Percentiles rank a stretch among this genome's conserved stretches.
These are phyloP conservation scores for Drosophila mayri DNA, from an alignment of 1,140 invertebrate species.

Conservation along the genomic window DNA sequence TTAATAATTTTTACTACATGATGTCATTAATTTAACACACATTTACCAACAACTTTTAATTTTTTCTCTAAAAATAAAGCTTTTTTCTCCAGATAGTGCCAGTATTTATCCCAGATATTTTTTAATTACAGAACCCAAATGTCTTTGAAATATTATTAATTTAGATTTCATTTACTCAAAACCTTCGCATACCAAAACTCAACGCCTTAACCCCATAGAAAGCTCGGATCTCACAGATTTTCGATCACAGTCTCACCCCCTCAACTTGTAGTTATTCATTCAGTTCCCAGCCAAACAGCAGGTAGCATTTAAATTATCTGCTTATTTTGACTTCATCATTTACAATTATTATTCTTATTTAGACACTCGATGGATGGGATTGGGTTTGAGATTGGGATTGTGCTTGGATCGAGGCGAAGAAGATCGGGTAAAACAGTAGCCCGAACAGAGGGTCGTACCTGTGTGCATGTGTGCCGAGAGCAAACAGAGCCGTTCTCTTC, in stretches of 20 bases:
- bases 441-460: slow-evolving; percentile 32
- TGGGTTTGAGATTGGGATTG: slow-evolving; percentile 10
- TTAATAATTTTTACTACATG: too few species aligned
- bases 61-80: too few species aligned
- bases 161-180: not conserved
- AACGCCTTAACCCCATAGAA: not conserved
- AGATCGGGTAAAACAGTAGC: slow-evolving; percentile 72
- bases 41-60: too few species aligned
- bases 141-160: not conserved
- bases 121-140: not conserved
- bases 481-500: slow-evolving; percentile 33
- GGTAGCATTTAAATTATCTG: slow-evolving; percentile 75
- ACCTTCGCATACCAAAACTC: not conserved
- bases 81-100: not conserved
- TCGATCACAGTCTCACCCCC: not conserved
- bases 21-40: not conserved
- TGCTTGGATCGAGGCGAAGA: slow-evolving; percentile 10
- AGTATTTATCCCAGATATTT: not conserved
- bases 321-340: slow-evolving; percentile 82
- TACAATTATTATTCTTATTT: slow-evolving; percentile 84
- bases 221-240: slow-evolving; percentile 20
- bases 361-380: slow-evolving; percentile 60
- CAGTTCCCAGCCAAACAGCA: slow-evolving; percentile 28
- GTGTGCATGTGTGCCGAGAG: slow-evolving; percentile 12
- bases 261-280: slow-evolving; percentile 14